Evolutionary conservation across 2,113 vertebrate genomes (phyloP).

Genomic region (Caranx ignobilis): DNA sequence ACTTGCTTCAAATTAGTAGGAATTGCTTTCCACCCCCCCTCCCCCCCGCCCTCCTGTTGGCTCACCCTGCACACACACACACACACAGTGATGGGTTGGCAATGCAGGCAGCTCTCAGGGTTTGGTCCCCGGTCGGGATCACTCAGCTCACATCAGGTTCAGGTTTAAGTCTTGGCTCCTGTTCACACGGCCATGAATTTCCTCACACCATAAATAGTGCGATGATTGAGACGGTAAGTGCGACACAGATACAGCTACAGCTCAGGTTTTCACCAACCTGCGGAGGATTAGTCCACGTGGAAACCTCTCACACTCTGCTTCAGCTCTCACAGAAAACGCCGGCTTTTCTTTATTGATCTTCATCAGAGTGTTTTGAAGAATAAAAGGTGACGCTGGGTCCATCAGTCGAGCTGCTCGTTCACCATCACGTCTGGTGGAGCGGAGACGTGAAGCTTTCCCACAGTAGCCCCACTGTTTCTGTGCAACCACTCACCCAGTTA

Average conservation of each 20-base stretch:
- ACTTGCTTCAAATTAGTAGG: slow-evolving; percentile 72
- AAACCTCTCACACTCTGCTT: neutral
- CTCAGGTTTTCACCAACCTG: neutral
- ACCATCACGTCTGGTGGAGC: too few relatives aligned
- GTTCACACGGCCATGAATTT: slow-evolving; percentile 48
- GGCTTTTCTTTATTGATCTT: neutral
- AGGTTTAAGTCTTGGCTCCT: slow-evolving; percentile 52
- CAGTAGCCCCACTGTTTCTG: too few relatives aligned
- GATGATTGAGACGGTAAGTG: slow-evolving; percentile 33
- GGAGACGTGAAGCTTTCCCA: too few relatives aligned
- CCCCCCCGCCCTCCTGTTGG: slow-evolving; percentile 7
- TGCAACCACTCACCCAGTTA: neutral
- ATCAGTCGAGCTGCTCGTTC: too few relatives aligned
- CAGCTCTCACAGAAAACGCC: too few relatives aligned
- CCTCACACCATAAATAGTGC: slow-evolving; percentile 56
- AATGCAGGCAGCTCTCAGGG: slow-evolving; percentile 19
- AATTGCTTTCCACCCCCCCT: slow-evolving; percentile 36
- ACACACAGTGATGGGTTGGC: slow-evolving; percentile 15
- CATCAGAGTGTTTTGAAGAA: neutral
- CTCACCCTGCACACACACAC: slow-evolving; percentile 8
- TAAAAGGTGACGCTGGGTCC: too few relatives aligned
- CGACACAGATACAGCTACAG: slow-evolving; percentile 11
- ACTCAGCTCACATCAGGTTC: slow-evolving; percentile 45
- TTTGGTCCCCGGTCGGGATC: slow-evolving; percentile 44
- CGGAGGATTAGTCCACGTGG: neutral